These are phyloP conservation scores for Heliconius hortense DNA, from an alignment of 2,888 invertebrate genomes.

Conservation along the genomic window DNA sequence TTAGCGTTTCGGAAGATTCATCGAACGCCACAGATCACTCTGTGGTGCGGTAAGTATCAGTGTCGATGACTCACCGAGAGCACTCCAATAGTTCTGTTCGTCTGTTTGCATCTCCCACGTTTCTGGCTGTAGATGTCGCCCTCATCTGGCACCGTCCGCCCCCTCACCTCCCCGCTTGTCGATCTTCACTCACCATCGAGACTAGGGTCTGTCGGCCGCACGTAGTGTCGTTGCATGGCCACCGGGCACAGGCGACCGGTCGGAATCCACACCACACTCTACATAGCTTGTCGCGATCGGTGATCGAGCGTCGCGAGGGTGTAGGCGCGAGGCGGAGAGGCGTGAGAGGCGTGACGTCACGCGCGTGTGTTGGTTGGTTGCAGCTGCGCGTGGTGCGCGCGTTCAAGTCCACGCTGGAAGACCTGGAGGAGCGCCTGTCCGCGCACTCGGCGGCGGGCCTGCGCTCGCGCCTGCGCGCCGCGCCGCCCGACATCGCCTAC, in stretches of 20 bases:
- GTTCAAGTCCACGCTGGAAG: constrained; percentile 99
- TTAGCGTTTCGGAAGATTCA: constrained; percentile 6
- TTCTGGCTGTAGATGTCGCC: constrained; percentile 52
- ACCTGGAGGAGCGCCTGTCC: constrained; percentile 99
- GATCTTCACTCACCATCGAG: constrained; percentile 47
- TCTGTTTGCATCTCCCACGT: constrained; percentile 68
- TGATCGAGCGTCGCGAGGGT: constrained; percentile 44
- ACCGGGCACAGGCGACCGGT: constrained; percentile 55
- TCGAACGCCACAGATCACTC: constrained; percentile 5
- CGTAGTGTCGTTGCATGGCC: constrained; percentile 56
- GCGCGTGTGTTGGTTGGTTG: constrained; percentile 83
- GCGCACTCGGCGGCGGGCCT: constrained; percentile 98
- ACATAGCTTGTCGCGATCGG: constrained; percentile 47
- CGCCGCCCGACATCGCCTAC: constrained; percentile 91
- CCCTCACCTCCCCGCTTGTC: constrained; percentile 48
- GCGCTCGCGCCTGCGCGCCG: constrained; percentile 89
- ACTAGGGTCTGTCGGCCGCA: constrained; percentile 50
- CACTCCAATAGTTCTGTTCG: constrained; percentile 63
- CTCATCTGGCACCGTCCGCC: constrained; percentile 58
- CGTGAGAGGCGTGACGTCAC: constrained; percentile 50
- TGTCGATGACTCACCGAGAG: constrained; percentile 65
- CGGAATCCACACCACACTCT: constrained; percentile 76
- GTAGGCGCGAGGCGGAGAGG: constrained; percentile 44
- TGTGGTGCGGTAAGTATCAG: constrained; percentile 24
- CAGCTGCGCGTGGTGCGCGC: constrained; percentile 99